Evolutionary conservation across 1,140 invertebrate species (phyloP), one percentile per base, ranked within the genome.

Genomic region (Dendrolimus punctatus): DNA sequence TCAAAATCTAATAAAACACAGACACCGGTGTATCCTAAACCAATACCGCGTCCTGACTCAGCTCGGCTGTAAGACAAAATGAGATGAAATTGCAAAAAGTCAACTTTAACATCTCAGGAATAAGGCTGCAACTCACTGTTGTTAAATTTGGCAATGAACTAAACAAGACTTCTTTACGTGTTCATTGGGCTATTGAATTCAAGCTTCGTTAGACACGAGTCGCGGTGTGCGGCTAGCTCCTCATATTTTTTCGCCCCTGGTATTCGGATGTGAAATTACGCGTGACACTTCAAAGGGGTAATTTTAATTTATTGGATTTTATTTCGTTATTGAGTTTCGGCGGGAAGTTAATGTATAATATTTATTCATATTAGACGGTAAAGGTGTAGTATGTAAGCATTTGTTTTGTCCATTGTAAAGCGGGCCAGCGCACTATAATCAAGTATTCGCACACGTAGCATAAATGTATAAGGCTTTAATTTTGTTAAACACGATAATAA

Each of bases 151-250:
- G 49, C 39, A 49, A n/a, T 39, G 51, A 51, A 51, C 49, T 56
- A 54, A 57, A 49, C 47, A 55, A 45, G 48, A 53, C 45, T 60
- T 55, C 45, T 51, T 55, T 55, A 55, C 47, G 54, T 55, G 54
- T 51, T 53, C 39, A 48, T 9, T 45, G 49, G 53, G 55, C 47
- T 60, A 56, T 60, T 55, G 50, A 55, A 60, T 60, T 60, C 51
- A 42, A 53, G 50, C 53, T 60, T 56, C 53, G 52, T 59, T 59
- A 59, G 23, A 23, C 23, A 23, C 23, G 23, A 23, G 3, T 44
- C 52, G 49, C 44, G 44, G 23, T 39, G 47, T 44, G 43, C 39
- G 47, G 37, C 40, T 41, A 39, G 38, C 46, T 8, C 50, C 38
- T 50, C 42, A 49, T 49, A 46, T 58, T 53, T 58, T 53, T 58